A percentile compares a stretch with the other conserved stretches of the same genome.
These are phyloP conservation scores for Macaria liturata DNA, from an alignment of 2,888 invertebrate genomes.

Conservation along the genomic window DNA sequence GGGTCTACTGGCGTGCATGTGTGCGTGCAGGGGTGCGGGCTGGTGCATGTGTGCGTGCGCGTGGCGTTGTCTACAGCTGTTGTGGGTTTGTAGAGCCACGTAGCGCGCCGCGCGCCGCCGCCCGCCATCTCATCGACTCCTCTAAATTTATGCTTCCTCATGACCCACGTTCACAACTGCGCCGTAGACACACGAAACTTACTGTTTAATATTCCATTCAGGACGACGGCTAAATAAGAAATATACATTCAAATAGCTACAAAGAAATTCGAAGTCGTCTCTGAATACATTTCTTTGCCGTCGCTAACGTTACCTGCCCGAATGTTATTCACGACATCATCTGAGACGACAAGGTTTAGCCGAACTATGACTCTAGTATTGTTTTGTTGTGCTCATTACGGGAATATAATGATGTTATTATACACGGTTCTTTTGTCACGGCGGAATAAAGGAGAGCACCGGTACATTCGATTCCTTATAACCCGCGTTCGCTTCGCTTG, in stretches of 20 bases:
- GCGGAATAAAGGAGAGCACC: slow-evolving; percentile 67
- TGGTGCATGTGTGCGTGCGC: slow-evolving; percentile 65
- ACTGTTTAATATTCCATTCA: slow-evolving; percentile 64
- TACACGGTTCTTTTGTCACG: slow-evolving; percentile 75
- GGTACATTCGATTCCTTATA: slow-evolving; percentile 70
- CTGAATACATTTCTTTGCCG: slow-evolving; percentile 34
- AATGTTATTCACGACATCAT: slow-evolving; percentile 32
- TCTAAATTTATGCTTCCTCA: slow-evolving; percentile 81
- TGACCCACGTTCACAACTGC: slow-evolving; percentile 68
- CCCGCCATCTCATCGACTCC: slow-evolving; percentile 64
- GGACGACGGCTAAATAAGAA: slow-evolving; percentile 49
- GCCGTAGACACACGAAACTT: slow-evolving; percentile 52
- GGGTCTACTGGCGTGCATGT: slow-evolving; percentile 64
- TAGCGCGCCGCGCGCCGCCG: slow-evolving; percentile 21
- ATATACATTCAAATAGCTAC: slow-evolving; percentile 52
- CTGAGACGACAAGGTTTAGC: slow-evolving; percentile 38
- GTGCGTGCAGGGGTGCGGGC: slow-evolving; percentile 70
- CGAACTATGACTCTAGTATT: slow-evolving; percentile 30
- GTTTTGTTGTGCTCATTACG: slow-evolving; percentile 61
- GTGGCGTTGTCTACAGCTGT: slow-evolving; percentile 77
- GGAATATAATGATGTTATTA: slow-evolving; percentile 75
- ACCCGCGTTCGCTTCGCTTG: slow-evolving; percentile 68
- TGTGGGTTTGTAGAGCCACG: slow-evolving; percentile 71
- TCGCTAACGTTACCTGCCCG: slow-evolving; percentile 35
- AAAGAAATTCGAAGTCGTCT: slow-evolving; percentile 37